These are phyloP conservation scores for Remorina albescens DNA, from an alignment of 2,797 vertebrate genomes.

Conservation along the genomic window DNA sequence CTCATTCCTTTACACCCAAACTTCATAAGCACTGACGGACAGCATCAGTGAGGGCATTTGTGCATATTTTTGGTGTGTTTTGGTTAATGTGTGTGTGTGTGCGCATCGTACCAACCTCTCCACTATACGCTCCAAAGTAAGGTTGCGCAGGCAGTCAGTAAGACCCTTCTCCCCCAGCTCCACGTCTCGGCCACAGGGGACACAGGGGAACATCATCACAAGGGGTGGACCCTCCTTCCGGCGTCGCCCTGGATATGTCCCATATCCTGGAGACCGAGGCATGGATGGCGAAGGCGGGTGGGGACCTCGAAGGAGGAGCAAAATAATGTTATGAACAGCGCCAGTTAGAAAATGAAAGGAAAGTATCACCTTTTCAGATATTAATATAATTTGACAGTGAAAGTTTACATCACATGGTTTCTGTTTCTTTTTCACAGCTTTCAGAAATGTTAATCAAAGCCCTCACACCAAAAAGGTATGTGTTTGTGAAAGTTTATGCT, in stretches of 20 bases:
- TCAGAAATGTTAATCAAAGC: no score
- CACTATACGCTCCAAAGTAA: slow-evolving; percentile 95
- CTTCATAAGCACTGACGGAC: slow-evolving; percentile 1
- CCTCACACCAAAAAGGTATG: not conserved
- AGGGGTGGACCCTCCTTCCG: slow-evolving; percentile 88
- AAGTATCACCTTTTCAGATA: not conserved
- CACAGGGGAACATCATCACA: slow-evolving; percentile 91
- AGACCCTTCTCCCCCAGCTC: slow-evolving; percentile 94
- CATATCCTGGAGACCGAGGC: slow-evolving; percentile 85
- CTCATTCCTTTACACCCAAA: slow-evolving; percentile 5
- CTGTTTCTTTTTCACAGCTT: no score
- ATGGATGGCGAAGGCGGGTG: slow-evolving; percentile 71
- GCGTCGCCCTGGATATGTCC: slow-evolving; percentile 92
- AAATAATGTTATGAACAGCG: slow-evolving; percentile 13
- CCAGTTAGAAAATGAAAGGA: not conserved
- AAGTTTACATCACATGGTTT: not conserved
- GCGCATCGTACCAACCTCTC: slow-evolving; percentile 84
- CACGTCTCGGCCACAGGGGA: slow-evolving; percentile 91
- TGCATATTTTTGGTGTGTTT: slow-evolving; percentile 3
- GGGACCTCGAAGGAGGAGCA: slow-evolving; percentile 57
- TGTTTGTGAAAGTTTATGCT: not conserved
- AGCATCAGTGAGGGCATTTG: not conserved
- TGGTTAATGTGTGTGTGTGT: not conserved
- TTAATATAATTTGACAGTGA: not conserved
- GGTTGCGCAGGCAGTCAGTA: slow-evolving; percentile 93